Percentiles rank a stretch among this genome's conserved stretches.
phyloP scores from a whole-genome alignment of 64 coral and sea anemone genomes.

The Anthopleura sola region DNA sequence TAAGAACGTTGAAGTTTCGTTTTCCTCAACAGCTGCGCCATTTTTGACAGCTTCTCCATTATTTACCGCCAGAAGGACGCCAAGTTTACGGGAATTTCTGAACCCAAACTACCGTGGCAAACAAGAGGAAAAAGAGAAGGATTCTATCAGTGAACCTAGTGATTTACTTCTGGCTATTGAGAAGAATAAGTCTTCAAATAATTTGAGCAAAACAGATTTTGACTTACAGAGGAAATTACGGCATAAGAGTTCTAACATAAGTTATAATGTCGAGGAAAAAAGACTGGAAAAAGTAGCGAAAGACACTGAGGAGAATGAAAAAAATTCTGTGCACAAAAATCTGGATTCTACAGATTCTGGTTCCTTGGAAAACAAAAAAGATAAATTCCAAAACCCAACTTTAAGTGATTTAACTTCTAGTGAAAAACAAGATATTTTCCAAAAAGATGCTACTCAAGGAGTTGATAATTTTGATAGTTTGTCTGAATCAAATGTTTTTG shows the following conservation, averaged over 20 bases:
- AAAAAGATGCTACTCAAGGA: background rate
- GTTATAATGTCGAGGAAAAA: background rate
- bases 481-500: background rate
- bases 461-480: background rate
- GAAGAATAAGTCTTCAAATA: background rate
- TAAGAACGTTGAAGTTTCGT: background rate
- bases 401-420: background rate
- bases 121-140: background rate
- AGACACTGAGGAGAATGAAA: background rate
- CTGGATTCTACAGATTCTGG: background rate
- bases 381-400: background rate
- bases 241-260: background rate
- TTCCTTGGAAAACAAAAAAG: background rate
- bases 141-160: background rate
- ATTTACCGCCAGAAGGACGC: background rate
- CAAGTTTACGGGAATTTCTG: constrained; percentile 9
- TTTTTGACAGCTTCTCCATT: constrained; percentile 3
- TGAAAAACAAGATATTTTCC: background rate
- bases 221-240: background rate
- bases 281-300: background rate
- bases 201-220: background rate
- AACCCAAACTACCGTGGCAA: background rate
- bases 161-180: background rate
- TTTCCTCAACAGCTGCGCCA: background rate
- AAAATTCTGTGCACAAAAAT: background rate